phyloP scores from a whole-genome alignment of 2,113 vertebrate genomes.

The Aphyosemion australe region DNA sequence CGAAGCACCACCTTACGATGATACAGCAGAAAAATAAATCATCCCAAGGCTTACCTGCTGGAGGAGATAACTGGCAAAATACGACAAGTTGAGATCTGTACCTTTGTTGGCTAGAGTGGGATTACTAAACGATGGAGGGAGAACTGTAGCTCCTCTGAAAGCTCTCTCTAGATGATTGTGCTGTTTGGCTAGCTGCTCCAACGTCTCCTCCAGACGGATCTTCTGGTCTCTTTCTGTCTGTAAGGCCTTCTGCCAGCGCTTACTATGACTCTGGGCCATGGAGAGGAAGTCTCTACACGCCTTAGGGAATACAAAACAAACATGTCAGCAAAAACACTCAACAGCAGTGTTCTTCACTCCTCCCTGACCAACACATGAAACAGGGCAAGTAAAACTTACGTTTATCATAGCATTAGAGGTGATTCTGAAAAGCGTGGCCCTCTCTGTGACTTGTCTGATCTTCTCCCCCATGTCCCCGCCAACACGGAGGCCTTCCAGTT shows the following conservation, averaged over 20 bases:
- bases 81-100: conserved; percentile 30
- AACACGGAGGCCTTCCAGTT: conserved; percentile 87
- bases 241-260: conserved; percentile 94
- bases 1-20: conserved; percentile 73
- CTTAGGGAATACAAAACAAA: conserved; percentile 56
- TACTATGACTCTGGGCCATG: conserved; percentile 91
- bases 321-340: conserved; percentile 6
- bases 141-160: conserved; percentile 91
- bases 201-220: conserved; percentile 92
- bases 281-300: conserved; percentile 92
- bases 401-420: conserved; percentile 99
- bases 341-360: background rate
- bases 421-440: conserved; percentile 95
- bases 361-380: background rate
- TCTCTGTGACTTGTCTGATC: conserved; percentile 93
- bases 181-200: conserved; percentile 97
- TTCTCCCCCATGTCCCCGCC: conserved; percentile 89
- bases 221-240: conserved; percentile 93
- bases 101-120: conserved; percentile 81
- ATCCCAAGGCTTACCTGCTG: background rate
- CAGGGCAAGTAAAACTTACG: conserved; percentile 67
- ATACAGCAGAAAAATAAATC: background rate
- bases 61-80: background rate
- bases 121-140: conserved; percentile 78
- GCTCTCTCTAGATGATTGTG: conserved; percentile 96